Conservation (phyloP, 2,888 invertebrate species). For the Mylabris sibirica region DNA sequence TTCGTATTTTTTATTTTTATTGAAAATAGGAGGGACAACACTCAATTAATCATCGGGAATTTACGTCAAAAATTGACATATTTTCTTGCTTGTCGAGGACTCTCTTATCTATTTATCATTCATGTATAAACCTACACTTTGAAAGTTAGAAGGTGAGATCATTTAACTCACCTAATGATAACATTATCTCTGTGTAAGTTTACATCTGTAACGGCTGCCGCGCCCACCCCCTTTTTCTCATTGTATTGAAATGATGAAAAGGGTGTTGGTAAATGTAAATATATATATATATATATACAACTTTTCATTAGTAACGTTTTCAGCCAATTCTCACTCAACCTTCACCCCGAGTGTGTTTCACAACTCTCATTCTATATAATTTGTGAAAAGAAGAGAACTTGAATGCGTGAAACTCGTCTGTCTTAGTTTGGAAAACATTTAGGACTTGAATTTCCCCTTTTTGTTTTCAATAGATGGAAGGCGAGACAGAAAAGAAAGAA, state of each 20-base stretch:
- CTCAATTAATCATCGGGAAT: constrained; percentile 4
- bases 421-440: neutral
- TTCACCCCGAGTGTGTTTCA: neutral
- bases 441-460: neutral
- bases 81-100: neutral
- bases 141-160: constrained; percentile 1
- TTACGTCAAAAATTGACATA: neutral
- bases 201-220: neutral
- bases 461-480: neutral
- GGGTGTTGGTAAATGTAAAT: neutral
- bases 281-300: neutral
- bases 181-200: neutral
- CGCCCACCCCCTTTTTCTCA: neutral
- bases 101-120: neutral
- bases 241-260: neutral
- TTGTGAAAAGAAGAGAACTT: neutral
- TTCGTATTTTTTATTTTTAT: neutral
- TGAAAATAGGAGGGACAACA: too few relatives aligned
- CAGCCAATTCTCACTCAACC: neutral
- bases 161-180: neutral
- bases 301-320: neutral
- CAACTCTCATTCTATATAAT: neutral
- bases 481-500: neutral
- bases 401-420: neutral
- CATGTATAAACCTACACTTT: neutral